Conservation (phyloP, 2,113 vertebrate species). For the Pyrgilauda ruficollis region DNA sequence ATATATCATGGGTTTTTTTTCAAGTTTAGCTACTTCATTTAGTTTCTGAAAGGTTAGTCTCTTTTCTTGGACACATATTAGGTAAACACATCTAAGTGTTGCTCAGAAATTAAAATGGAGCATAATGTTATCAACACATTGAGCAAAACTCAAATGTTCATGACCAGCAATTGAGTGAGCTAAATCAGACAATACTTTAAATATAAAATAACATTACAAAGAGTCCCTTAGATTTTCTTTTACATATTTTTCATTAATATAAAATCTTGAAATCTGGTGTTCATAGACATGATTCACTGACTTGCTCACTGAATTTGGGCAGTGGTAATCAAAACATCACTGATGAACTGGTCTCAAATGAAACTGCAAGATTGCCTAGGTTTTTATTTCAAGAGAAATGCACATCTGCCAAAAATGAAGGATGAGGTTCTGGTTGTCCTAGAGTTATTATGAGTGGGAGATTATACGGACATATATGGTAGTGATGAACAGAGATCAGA, state of each 20-base stretch:
- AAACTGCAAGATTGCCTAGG: not conserved
- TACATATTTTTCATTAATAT: not conserved
- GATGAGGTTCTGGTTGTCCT: not conserved
- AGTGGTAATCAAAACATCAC: not conserved
- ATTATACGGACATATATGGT: not conserved
- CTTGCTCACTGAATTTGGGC: not conserved
- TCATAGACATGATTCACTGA: not conserved
- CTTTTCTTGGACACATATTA: not conserved
- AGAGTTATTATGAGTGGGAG: not conserved
- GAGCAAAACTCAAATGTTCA: not conserved
- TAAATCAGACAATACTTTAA: not conserved
- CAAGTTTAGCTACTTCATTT: not conserved
- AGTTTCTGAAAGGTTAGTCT: not conserved
- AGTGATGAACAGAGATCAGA: constrained; percentile 19
- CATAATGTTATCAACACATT: not conserved
- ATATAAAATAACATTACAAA: not conserved
- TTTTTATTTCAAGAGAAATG: not conserved
- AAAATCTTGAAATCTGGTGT: not conserved
- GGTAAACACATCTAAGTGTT: not conserved
- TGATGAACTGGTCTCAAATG: not conserved
- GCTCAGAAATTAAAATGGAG: not conserved
- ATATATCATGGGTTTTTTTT: not conserved
- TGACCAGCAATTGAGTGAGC: not conserved
- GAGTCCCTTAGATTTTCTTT: not conserved
- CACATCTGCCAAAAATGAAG: not conserved